Conservation (phyloP, 2,113 vertebrate species). For the Chaenocephalus aceratus region DNA sequence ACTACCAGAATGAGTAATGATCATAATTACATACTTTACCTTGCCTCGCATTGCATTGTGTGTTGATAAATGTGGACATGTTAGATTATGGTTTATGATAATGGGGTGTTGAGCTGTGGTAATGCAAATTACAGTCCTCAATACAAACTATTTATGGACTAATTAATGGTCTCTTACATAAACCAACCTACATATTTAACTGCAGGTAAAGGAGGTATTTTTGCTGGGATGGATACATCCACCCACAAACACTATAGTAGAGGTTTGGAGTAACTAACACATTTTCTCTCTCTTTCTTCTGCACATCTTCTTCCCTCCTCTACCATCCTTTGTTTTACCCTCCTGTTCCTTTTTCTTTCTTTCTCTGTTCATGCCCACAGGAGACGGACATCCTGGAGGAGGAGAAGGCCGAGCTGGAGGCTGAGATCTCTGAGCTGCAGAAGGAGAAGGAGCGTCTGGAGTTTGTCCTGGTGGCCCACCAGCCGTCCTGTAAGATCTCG, state of each 20-base stretch:
- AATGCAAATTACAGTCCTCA: conserved; percentile 32
- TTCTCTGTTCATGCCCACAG: conserved; percentile 74
- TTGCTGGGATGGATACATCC: conserved; percentile 18
- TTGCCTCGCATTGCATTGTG: conserved; percentile 17
- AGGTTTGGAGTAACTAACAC: conserved; percentile 15
- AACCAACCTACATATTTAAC: conserved; percentile 20
- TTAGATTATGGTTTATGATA: conserved; percentile 28
- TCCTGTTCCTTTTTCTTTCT: conserved; percentile 5
- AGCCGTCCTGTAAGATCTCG: conserved; percentile 92
- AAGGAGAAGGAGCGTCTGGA: conserved; percentile 97
- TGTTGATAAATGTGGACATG: conserved; percentile 44
- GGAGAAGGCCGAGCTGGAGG: conserved; percentile 94
- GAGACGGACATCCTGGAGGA: conserved; percentile 96
- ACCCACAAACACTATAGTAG: conserved; percentile 11
- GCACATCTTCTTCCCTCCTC: conserved; percentile 8
- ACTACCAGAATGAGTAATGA: conserved; percentile 47
- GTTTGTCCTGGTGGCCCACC: conserved; percentile 94
- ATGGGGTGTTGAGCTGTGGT: conserved; percentile 34
- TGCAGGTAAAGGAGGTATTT: conserved; percentile 28
- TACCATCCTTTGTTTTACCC: conserved; percentile 23
- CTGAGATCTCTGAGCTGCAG: conserved; percentile 94
- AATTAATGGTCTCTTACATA: conserved; percentile 42
- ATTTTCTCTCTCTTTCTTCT: conserved; percentile 23
- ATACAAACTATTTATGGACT: conserved; percentile 37
- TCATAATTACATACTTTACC: conserved; percentile 34